phyloP scores from a whole-genome alignment of 2,113 vertebrate species.

The Donacobius atricapilla region DNA sequence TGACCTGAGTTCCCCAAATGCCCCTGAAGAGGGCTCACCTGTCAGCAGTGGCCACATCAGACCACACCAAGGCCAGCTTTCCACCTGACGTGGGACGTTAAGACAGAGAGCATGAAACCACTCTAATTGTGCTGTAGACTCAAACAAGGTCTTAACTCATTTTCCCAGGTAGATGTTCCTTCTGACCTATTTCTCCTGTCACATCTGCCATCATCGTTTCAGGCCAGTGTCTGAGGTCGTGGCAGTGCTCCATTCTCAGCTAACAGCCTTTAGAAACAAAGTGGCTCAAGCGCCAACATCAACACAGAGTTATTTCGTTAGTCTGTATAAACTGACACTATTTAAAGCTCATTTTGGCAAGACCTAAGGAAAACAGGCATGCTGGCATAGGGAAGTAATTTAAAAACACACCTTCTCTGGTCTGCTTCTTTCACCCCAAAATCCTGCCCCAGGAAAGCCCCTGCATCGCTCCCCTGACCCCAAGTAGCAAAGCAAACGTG shows the following conservation, averaged over 20 bases:
- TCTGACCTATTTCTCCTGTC: not conserved
- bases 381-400: not conserved
- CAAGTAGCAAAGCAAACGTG: rapidly evolving
- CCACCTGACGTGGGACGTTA: not conserved
- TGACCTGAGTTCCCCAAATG: not conserved
- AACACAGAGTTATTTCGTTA: not conserved
- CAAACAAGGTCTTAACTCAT: not conserved
- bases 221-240: rapidly evolving
- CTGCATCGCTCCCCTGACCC: rapidly evolving
- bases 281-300: not conserved
- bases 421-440: not conserved
- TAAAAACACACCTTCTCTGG: not conserved
- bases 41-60: not conserved
- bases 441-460: not conserved
- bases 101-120: not conserved
- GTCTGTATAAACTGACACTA: not conserved
- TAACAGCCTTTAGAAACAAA: not conserved
- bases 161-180: not conserved
- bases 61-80: not conserved
- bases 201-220: not conserved
- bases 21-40: not conserved
- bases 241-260: rapidly evolving
- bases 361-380: rapidly evolving
- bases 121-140: not conserved
- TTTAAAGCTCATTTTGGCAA: not conserved